Percentiles rank a stretch among this genome's conserved stretches.
These are phyloP conservation scores for Sclerodermus sp. DNA, from an alignment of 2,888 invertebrate species.

Conservation along the genomic window DNA sequence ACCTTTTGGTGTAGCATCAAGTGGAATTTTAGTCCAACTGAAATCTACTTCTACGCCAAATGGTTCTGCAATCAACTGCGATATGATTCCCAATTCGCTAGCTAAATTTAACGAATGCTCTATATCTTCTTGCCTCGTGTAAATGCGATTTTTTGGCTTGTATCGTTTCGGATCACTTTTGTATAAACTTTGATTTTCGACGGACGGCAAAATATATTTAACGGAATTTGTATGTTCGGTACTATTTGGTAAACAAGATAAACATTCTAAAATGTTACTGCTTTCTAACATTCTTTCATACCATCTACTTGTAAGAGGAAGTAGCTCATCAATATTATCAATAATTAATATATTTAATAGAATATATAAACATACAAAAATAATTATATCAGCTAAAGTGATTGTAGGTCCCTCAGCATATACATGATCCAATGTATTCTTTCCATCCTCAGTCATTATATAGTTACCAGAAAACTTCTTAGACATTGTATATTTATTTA, in stretches of 20 bases:
- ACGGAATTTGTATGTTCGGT: not conserved
- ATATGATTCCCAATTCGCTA: conserved; percentile 57
- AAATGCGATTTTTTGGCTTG: conserved; percentile 72
- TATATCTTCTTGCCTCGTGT: conserved; percentile 77
- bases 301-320: conserved; percentile 71
- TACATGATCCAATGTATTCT: conserved; percentile 62
- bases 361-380: conserved; percentile 72
- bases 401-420: conserved; percentile 83
- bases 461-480: conserved; percentile 60
- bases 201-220: conserved; percentile 56
- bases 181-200: conserved; percentile 70
- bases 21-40: conserved; percentile 74
- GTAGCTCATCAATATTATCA: conserved; percentile 40
- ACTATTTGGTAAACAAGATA: conserved; percentile 41
- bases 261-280: conserved; percentile 42
- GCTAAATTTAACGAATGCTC: conserved; percentile 63
- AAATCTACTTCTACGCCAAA: conserved; percentile 59
- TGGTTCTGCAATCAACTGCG: conserved; percentile 48
- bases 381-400: conserved; percentile 80
- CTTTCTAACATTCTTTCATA: conserved; percentile 56
- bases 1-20: conserved; percentile 74
- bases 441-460: conserved; percentile 41
- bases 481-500: conserved; percentile 61
- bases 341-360: conserved; percentile 60
- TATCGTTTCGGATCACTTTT: conserved; percentile 78